Conservation (phyloP, 2,888 invertebrate species). For the Branchinecta sandiegonensis region DNA sequence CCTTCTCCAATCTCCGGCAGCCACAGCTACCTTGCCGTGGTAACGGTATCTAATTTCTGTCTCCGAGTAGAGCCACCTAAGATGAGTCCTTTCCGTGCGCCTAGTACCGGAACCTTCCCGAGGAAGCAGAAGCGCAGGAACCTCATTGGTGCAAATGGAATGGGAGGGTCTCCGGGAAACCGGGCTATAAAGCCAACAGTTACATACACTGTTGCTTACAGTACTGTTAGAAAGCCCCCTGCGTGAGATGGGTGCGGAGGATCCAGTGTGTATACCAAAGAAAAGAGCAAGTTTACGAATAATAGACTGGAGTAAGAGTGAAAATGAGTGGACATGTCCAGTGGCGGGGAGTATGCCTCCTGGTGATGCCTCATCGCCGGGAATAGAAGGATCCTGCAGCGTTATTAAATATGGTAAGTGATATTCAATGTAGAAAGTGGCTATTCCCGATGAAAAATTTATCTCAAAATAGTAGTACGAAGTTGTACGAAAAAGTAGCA, state of each 20-base stretch:
- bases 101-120: too few relatives aligned
- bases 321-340: not conserved
- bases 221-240: constrained; percentile 5
- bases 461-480: too few relatives aligned
- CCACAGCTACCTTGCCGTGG: too few relatives aligned
- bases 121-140: not conserved
- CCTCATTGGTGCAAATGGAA: constrained; percentile 9
- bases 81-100: too few relatives aligned
- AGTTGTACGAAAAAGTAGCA: too few relatives aligned
- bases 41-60: too few relatives aligned
- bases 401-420: constrained; percentile 2
- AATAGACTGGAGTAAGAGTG: constrained; percentile 10
- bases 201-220: constrained; percentile 8
- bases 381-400: constrained; percentile 1
- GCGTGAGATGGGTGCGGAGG: not conserved
- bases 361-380: not conserved
- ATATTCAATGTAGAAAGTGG: not conserved
- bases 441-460: too few relatives aligned
- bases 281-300: constrained; percentile 13
- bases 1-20: too few relatives aligned
- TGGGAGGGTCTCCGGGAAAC: constrained; percentile 10
- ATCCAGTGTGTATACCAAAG: constrained; percentile 11
- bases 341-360: too few relatives aligned
- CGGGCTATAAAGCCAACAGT: constrained; percentile 1
- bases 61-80: too few relatives aligned